Conservation (phyloP, 2,113 vertebrate species). For the Takifugu flavidus region DNA sequence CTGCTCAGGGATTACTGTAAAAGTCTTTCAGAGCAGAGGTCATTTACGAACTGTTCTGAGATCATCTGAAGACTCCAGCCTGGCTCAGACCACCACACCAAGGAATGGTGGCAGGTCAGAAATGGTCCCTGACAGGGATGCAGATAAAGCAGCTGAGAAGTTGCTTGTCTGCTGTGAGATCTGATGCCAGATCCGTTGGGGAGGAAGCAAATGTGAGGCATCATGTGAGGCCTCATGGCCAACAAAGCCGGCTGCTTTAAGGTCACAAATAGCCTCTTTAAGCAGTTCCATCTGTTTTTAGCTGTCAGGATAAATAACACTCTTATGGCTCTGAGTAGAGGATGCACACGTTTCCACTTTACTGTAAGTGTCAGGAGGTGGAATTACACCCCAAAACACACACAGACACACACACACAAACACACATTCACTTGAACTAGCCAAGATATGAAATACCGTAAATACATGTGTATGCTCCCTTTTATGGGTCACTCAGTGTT, state of each 20-base stretch:
- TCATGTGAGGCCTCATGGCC: constrained; percentile 5
- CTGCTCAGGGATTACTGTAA: constrained; percentile 75
- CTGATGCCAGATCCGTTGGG: constrained; percentile 43
- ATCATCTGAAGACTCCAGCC: constrained; percentile 40
- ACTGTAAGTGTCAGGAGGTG: neutral
- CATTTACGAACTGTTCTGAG: constrained; percentile 56
- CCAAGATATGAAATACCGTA: neutral
- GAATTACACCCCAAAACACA: constrained; percentile 2
- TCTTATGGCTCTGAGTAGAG: constrained; percentile 47
- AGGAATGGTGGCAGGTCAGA: constrained; percentile 6
- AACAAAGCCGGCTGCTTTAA: constrained; percentile 28
- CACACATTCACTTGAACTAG: constrained; percentile 5
- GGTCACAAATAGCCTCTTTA: constrained; percentile 47
- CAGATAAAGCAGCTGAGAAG: constrained; percentile 22
- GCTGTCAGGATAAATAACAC: constrained; percentile 48
- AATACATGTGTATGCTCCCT: neutral
- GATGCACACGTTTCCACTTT: constrained; percentile 8
- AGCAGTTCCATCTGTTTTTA: constrained; percentile 64
- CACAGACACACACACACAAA: constrained; percentile 8
- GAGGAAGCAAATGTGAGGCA: constrained; percentile 4
- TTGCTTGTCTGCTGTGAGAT: neutral
- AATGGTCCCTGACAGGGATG: constrained; percentile 10
- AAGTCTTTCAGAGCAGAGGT: constrained; percentile 73
- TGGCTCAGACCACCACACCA: neutral
- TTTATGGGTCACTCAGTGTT: neutral